Percentiles rank a stretch among this genome's conserved stretches.
These are phyloP conservation scores for Mythimna pallens DNA, from an alignment of 2,888 invertebrate species.

Conservation along the genomic window DNA sequence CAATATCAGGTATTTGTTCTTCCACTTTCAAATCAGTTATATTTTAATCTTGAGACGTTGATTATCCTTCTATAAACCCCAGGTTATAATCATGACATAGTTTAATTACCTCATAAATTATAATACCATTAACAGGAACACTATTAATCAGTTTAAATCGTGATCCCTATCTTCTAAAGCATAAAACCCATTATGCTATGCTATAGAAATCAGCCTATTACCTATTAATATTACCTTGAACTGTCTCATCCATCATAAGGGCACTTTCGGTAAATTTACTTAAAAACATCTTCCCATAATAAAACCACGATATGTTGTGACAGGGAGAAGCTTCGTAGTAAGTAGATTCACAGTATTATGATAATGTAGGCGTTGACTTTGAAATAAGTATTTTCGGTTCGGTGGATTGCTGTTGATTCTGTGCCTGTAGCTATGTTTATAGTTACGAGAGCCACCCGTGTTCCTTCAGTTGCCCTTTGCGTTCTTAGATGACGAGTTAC, in stretches of 20 bases:
- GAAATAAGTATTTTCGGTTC: neutral
- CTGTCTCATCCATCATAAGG: slow-evolving; percentile 5
- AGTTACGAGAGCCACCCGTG: neutral
- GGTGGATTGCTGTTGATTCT: neutral
- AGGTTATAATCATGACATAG: neutral
- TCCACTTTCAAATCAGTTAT: neutral
- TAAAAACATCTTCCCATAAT: slow-evolving; percentile 1
- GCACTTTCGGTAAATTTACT: slow-evolving; percentile 24
- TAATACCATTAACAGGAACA: slow-evolving; percentile 15
- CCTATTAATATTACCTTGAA: slow-evolving; percentile 4
- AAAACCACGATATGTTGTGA: slow-evolving; percentile 10
- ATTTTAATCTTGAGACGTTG: neutral
- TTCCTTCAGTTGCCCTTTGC: no score
- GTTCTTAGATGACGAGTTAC: no score
- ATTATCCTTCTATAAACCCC: neutral
- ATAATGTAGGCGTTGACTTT: slow-evolving; percentile 22
- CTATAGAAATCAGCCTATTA: neutral
- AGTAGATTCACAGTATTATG: slow-evolving; percentile 41
- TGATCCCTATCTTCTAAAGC: neutral
- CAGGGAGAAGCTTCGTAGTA: slow-evolving; percentile 1
- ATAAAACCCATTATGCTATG: neutral
- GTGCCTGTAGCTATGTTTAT: no score
- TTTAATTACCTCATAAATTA: slow-evolving; percentile 25
- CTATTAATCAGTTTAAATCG: slow-evolving; percentile 39
- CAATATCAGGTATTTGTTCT: neutral